Base-by-base conservation (phyloP, 2,888 invertebrate genomes). In the Kuschelorhynchus macadamiae region DNA sequence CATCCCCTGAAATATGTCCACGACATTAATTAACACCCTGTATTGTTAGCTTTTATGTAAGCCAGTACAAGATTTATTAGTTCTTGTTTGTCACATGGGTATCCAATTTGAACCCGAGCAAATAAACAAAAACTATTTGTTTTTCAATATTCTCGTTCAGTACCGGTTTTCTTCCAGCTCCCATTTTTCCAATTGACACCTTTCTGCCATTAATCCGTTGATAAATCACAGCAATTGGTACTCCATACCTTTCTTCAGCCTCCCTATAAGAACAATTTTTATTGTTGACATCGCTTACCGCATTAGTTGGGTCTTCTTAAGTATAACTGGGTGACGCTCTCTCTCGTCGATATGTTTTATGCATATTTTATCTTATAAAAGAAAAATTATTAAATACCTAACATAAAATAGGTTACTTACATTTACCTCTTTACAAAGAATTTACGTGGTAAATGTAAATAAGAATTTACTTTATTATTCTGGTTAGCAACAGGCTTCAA, bases 261-360 rank as follows among this genome's bases (percentile, higher is more conserved):
- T 53, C 17, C 12, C 12, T 9, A 42, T 41, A 56, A 1, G 16
- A 12, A 21, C 12, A 41, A 47, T 67, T 63, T n/a, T 30, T 21
- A 16, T 61, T 21, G 7, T 36, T 11, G 30, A 46, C 32, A 42
- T 33, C 17, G 7, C 11, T 18, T 8, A 44, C 44, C 1, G 44
- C 44, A 4, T 18, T 18, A 14, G 17, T 18, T 1, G 18, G 7
- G 18, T 44, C 44, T 44, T 44, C 17, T 17, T 2, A 8, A 1
- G 20, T 18, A 18, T 44, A 44, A 18, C 14, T 14, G 2, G 44
- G 44, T 18, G 44, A 16, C 16, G 8, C 18, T 44, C 18, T 44
- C 18, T 17, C 18, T 18, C 17, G 7, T 4, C 8, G 2, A 18
- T 44, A 44, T 4, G 8, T 17, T 44, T 18, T 16, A 18, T 16